Conservation (phyloP, 2,888 invertebrate species). For the Ypsolopha scabrella region DNA sequence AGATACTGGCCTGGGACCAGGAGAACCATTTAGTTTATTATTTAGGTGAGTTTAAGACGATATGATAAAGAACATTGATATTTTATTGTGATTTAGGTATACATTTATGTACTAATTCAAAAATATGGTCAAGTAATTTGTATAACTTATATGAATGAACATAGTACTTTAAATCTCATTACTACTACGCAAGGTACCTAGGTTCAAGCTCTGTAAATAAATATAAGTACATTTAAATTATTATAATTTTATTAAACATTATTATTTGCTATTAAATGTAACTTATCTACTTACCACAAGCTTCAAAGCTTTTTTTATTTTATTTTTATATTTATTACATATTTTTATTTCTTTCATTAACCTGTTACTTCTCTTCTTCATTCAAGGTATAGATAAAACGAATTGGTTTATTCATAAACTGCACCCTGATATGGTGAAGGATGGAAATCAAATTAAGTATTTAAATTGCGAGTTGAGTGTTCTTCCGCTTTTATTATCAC, state of each 20-base stretch:
- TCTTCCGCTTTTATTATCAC: not conserved
- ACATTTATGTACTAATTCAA: no score
- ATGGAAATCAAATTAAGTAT: constrained; percentile 62
- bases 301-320: not conserved
- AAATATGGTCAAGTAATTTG: no score
- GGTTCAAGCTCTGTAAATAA: no score
- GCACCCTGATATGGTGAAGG: constrained; percentile 51
- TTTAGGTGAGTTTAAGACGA: constrained; percentile 46
- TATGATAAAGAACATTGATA: no score
- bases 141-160: no score
- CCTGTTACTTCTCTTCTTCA: constrained; percentile 20
- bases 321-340: constrained; percentile 8
- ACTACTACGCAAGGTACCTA: no score
- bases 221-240: no score
- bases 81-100: no score
- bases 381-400: constrained; percentile 57
- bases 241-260: no score
- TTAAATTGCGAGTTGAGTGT: constrained; percentile 1
- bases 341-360: not conserved
- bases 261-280: not conserved
- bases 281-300: not conserved
- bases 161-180: no score
- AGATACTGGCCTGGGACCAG: constrained; percentile 89
- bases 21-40: constrained; percentile 84
- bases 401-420: constrained; percentile 43